Conservation (phyloP, 92 coral and sea anemone genomes). For the Porites rus region DNA sequence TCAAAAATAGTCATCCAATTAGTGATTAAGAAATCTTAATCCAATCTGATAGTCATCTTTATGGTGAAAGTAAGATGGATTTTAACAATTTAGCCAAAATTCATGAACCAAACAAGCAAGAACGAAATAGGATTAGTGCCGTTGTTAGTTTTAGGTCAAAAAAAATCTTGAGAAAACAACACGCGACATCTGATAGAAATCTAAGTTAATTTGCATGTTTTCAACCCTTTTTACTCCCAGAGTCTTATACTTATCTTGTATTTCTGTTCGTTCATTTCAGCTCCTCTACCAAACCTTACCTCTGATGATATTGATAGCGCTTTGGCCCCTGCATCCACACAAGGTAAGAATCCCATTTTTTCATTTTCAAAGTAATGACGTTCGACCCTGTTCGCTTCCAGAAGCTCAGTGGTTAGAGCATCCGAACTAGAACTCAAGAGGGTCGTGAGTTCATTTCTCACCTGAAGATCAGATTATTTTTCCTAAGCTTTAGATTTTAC, state of each 20-base stretch:
- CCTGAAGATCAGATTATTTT: too few species aligned
- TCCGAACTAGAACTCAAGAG: too few species aligned
- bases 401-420: too few species aligned
- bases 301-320: constrained; percentile 99
- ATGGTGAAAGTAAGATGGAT: neutral
- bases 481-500: neutral
- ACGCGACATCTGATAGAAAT: constrained; percentile 3
- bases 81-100: too few species aligned
- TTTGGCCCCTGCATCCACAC: constrained; percentile 89
- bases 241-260: neutral
- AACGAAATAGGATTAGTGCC: constrained; percentile 19
- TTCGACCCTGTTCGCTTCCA: too few species aligned
- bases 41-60: neutral
- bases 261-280: constrained; percentile 54
- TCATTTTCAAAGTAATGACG: neutral
- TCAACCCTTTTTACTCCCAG: neutral
- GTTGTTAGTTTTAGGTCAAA: neutral
- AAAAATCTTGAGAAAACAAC: neutral
- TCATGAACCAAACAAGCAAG: neutral
- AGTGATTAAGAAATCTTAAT: neutral
- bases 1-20: neutral
- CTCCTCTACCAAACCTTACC: constrained; percentile 97
- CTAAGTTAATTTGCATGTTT: neutral
- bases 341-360: constrained; percentile 53
- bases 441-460: too few species aligned